Conservation (phyloP, 2,888 invertebrate species). For the Atrina japonica region DNA sequence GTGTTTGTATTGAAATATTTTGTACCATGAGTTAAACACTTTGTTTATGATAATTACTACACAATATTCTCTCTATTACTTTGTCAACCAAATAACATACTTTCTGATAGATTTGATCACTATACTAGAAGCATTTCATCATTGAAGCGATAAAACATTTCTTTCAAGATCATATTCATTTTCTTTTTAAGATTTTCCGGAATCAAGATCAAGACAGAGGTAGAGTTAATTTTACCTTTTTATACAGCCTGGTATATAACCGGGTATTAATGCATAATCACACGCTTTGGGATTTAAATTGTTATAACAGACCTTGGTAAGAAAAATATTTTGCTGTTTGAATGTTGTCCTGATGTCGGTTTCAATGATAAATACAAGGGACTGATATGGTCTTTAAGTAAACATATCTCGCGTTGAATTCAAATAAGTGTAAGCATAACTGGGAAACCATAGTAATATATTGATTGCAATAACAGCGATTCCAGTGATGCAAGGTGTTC, state of each 20-base stretch:
- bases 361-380: conserved; percentile 43
- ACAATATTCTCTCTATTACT: no score
- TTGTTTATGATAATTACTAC: no score
- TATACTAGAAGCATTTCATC: no score
- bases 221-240: conserved; percentile 41
- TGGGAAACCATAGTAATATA: conserved; percentile 40
- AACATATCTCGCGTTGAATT: conserved; percentile 42
- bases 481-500: conserved; percentile 31
- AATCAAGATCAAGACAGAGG: conserved; percentile 75
- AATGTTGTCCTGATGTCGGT: conserved; percentile 38
- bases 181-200: conserved; percentile 71
- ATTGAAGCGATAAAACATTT: no score
- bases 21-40: no score
- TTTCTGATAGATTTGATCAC: no score
- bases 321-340: conserved; percentile 39
- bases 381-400: conserved; percentile 39
- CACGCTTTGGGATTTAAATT: conserved; percentile 17
- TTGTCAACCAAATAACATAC: no score
- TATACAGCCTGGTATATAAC: conserved; percentile 4
- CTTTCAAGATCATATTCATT: conserved; percentile 10
- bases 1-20: no score
- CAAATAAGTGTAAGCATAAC: conserved; percentile 33
- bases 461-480: conserved; percentile 31
- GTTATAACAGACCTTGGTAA: conserved; percentile 27
- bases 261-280: no score